Base-by-base conservation (phyloP, 1,140 invertebrate genomes). In the Anoplophora glabripennis region DNA sequence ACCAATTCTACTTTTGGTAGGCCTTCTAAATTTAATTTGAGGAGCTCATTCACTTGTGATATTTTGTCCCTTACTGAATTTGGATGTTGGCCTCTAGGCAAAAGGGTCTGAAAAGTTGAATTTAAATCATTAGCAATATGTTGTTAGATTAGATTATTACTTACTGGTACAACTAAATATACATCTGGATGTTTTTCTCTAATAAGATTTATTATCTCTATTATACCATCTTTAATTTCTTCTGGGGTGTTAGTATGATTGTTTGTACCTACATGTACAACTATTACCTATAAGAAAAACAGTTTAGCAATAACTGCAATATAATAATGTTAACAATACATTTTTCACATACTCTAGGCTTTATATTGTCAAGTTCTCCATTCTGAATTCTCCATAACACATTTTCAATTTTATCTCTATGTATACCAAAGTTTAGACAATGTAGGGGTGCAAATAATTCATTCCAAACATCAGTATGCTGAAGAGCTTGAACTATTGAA, bases 371-470 rank as follows among this genome's bases (percentile, higher is more conserved):
- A 65, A 96, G 77, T 78, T 92, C 92, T 55, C 92, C 92, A 81
- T 94, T 92, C 71, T 84, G 78, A 33, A 95, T 84, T 70, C 93
- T 81, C 93, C 93, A 96, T 12, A 96, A 77, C 11, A 94, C 84
- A 82, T 96, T 85, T 76, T 95, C 87, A 18, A 89, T 91, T 76
- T 87, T 82, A 78, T 96, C 93, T 56, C 86, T 88, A 59, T 90
- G 87, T 71, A 96, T 92, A 63, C 92, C 92, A 79, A 95, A 94
- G 76, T 94, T 94, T 58, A 94, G 81, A 72, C 87, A 89, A 77
- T 94, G 92, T 68, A 94, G 80, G 15, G 90, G 90, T 36, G 86
- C 90, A 83, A 94, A 94, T 76, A 88, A 84, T 67, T 90, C 84
- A 68, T 88, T 86, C 91, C 92, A 95, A 14, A 92, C 82, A 78